Conservation (phyloP, 1,140 invertebrate species). For the Ericerus pela region DNA sequence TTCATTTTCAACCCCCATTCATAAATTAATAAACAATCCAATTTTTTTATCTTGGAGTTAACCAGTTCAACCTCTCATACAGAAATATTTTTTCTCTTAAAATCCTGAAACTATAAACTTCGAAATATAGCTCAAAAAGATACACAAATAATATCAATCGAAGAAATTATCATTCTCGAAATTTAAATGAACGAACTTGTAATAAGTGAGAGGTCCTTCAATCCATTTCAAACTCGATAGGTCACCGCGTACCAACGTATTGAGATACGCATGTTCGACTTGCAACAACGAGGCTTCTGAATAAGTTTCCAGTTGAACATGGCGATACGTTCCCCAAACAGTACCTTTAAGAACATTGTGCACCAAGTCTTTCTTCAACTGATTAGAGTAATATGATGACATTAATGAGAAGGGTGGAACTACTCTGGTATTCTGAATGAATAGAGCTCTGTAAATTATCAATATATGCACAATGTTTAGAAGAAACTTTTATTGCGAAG, state of each 20-base stretch:
- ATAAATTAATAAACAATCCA: too few relatives aligned
- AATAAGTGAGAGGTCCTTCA: slow-evolving; percentile 59
- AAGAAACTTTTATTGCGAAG: background rate
- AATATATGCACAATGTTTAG: background rate
- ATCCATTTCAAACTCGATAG: slow-evolving; percentile 86
- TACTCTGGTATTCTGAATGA: slow-evolving; percentile 47
- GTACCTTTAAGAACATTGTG: slow-evolving; percentile 66
- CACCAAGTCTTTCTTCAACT: slow-evolving; percentile 60
- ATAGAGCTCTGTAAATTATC: slow-evolving; percentile 34
- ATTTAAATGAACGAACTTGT: slow-evolving; percentile 27
- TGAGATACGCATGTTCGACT: slow-evolving; percentile 78
- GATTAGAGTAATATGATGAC: slow-evolving; percentile 39
- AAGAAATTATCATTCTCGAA: too few relatives aligned
- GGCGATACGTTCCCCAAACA: slow-evolving; percentile 69
- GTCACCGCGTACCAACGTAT: slow-evolving; percentile 76
- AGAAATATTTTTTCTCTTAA: too few relatives aligned
- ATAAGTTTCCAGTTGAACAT: slow-evolving; percentile 48
- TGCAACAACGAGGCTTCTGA: slow-evolving; percentile 42
- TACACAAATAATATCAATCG: background rate
- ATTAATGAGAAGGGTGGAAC: slow-evolving; percentile 44
- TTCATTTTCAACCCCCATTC: too few relatives aligned
- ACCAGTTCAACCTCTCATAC: too few relatives aligned
- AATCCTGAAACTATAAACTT: background rate
- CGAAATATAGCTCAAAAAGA: background rate
- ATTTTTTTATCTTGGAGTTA: too few relatives aligned